Evolutionary conservation across 2,888 invertebrate genomes (phyloP).

Genomic region (Harmothoe impar): DNA sequence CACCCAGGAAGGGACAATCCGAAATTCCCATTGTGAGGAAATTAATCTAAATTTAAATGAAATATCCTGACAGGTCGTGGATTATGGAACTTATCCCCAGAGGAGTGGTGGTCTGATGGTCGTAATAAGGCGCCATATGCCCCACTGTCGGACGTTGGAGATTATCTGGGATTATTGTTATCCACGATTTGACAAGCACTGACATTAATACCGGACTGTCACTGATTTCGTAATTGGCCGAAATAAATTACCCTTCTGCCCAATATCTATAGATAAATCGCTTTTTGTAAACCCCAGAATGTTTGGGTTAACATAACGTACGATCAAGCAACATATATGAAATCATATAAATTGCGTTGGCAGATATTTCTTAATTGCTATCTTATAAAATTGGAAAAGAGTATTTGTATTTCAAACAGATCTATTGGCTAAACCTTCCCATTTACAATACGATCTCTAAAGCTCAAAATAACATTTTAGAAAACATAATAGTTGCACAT

Average conservation of each 20-base stretch:
- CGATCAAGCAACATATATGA: too few species aligned
- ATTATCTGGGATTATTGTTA: slow-evolving; percentile 47
- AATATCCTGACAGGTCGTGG: slow-evolving; percentile 8
- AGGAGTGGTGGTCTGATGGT: neutral
- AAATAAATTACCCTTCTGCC: neutral
- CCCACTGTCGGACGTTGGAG: neutral
- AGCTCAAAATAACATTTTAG: too few species aligned
- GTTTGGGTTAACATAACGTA: too few species aligned
- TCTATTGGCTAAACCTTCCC: too few species aligned
- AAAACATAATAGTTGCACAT: too few species aligned
- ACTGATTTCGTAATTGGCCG: slow-evolving; percentile 24
- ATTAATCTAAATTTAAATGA: slow-evolving; percentile 38
- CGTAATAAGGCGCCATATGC: slow-evolving; percentile 37
- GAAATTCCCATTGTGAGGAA: neutral
- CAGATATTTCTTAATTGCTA: too few species aligned
- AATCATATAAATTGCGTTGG: too few species aligned
- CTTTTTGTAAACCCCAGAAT: too few species aligned
- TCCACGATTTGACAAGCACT: neutral
- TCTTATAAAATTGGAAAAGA: too few species aligned
- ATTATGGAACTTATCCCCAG: neutral
- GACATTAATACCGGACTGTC: slow-evolving; percentile 17
- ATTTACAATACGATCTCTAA: too few species aligned
- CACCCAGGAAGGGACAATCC: neutral
- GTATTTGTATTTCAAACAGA: too few species aligned
- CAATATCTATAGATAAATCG: neutral